Conservation (phyloP, 2,113 vertebrate species). For the Isurus oxyrinchus region DNA sequence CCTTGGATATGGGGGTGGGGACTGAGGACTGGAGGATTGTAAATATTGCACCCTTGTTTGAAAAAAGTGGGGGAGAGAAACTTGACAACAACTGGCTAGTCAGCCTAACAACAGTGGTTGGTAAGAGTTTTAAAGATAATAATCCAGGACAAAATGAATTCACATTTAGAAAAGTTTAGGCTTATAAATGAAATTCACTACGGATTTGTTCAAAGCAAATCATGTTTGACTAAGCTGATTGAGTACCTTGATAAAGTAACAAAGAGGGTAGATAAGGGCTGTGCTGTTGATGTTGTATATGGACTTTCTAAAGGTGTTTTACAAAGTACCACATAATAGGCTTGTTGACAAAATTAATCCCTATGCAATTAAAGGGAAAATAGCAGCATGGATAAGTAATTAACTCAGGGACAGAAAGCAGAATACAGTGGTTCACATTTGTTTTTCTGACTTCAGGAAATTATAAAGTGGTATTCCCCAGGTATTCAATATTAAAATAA, state of each 20-base stretch:
- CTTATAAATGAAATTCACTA: not conserved
- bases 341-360: not conserved
- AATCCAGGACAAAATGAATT: not conserved
- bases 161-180: not conserved
- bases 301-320: not conserved
- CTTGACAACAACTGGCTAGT: too few relatives aligned
- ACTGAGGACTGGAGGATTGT: too few relatives aligned
- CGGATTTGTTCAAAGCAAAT: not conserved
- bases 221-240: not conserved
- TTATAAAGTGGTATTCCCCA: not conserved
- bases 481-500: not conserved
- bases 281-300: not conserved
- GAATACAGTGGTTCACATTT: not conserved
- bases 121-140: not conserved
- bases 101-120: not conserved
- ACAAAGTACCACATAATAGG: not conserved
- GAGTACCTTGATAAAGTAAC: not conserved
- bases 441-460: not conserved
- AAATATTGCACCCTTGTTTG: too few relatives aligned
- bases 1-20: too few relatives aligned
- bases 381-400: not conserved
- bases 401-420: not conserved
- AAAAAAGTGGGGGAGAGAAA: too few relatives aligned
- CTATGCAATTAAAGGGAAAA: not conserved
- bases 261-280: not conserved